Conservation (phyloP, 2,797 vertebrate species). For the Enteromius afrohamiltoni region DNA sequence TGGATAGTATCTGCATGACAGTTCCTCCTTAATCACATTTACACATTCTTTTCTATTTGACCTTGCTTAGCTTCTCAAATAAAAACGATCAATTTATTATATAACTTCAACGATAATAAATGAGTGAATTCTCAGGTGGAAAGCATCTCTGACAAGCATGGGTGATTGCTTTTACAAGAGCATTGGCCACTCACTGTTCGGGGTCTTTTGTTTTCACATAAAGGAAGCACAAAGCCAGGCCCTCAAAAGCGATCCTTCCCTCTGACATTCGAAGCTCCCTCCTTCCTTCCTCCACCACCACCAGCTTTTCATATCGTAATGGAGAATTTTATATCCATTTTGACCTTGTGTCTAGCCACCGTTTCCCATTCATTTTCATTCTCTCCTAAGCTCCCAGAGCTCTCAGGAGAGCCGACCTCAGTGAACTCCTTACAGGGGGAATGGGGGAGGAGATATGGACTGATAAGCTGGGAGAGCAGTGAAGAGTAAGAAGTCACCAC, state of each 20-base stretch:
- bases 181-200: not conserved
- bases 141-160: conserved; percentile 17
- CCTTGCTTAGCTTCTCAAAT: conserved; percentile 21
- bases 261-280: conserved; percentile 33
- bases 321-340: conserved; percentile 56
- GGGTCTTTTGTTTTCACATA: conserved; percentile 36
- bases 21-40: conserved; percentile 19
- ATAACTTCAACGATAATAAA: not conserved
- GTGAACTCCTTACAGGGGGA: conserved; percentile 46
- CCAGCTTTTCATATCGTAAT: conserved; percentile 59
- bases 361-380: conserved; percentile 54
- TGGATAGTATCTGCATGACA: not conserved
- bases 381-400: conserved; percentile 40
- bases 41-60: conserved; percentile 1
- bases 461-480: conserved; percentile 51
- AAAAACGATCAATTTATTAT: conserved; percentile 15
- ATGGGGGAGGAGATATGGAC: conserved; percentile 34
- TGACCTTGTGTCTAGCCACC: conserved; percentile 53
- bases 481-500: conserved; percentile 37
- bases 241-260: not conserved
- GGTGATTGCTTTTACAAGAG: conserved; percentile 26
- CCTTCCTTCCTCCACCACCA: conserved; percentile 31
- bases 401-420: conserved; percentile 51
- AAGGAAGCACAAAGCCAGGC: conserved; percentile 34
- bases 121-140: not conserved